phyloP scores from a whole-genome alignment of 2,797 vertebrate genomes.

The Esox masquinongy region DNA sequence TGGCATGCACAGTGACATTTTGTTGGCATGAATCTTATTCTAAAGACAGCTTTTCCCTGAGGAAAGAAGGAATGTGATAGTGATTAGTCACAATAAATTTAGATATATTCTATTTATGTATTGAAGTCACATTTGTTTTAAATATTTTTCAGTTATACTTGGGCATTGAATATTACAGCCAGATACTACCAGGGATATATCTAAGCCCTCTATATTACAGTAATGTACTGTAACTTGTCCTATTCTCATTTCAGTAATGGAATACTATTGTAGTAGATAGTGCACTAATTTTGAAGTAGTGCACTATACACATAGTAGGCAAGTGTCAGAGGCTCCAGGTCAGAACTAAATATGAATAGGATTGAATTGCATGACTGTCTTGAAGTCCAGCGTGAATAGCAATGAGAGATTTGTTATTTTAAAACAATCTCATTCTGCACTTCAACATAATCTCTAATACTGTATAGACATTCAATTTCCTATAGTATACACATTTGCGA shows the following conservation, averaged over 20 bases:
- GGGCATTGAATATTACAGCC: constrained; percentile 64
- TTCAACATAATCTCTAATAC: constrained; percentile 51
- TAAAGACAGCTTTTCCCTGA: neutral
- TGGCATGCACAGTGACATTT: neutral
- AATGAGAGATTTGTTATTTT: constrained; percentile 60
- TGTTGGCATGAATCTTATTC: no score
- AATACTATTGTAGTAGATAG: constrained; percentile 45
- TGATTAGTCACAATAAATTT: neutral
- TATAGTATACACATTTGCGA: neutral
- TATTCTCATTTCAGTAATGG: constrained; percentile 64
- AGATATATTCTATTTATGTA: neutral
- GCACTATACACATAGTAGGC: constrained; percentile 13
- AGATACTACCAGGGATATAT: constrained; percentile 71
- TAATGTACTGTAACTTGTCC: constrained; percentile 54
- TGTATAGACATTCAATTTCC: constrained; percentile 37
- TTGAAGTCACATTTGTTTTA: no score
- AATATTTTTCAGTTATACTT: constrained; percentile 40
- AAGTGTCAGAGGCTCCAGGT: constrained; percentile 65
- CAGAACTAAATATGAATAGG: constrained; percentile 74
- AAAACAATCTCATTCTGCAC: constrained; percentile 60
- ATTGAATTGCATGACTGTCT: constrained; percentile 67
- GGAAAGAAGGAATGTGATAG: neutral
- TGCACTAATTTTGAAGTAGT: neutral
- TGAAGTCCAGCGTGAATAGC: constrained; percentile 69
- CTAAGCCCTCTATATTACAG: constrained; percentile 66